Conservation (phyloP, 2,113 vertebrate species). For the Gopherus flavomarginatus region DNA sequence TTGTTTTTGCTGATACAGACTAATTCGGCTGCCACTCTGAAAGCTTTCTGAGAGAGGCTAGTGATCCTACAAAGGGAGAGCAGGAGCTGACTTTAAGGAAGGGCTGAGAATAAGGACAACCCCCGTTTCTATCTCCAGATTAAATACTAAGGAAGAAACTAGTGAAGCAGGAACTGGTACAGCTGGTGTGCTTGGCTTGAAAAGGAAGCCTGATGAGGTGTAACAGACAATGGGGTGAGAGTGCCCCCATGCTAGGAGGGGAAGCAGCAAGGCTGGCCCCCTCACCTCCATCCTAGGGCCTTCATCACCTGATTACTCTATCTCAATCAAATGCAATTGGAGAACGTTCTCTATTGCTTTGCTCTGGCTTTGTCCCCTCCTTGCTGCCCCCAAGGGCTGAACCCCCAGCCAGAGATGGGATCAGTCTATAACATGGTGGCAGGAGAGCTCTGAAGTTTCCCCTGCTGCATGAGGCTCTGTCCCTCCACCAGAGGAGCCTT, state of each 20-base stretch:
- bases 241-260: neutral
- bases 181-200: neutral
- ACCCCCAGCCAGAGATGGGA: neutral
- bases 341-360: neutral
- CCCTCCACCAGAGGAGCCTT: accelerated
- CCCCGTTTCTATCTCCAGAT: neutral
- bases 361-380: neutral
- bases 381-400: neutral
- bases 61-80: neutral
- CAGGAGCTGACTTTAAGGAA: neutral
- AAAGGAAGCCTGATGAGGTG: accelerated
- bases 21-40: too few species aligned
- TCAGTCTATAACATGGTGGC: neutral
- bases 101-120: neutral
- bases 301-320: neutral
- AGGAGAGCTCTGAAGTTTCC: accelerated
- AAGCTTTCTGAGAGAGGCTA: neutral
- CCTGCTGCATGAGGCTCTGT: neutral
- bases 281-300: neutral
- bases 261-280: neutral
- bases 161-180: neutral
- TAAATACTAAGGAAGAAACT: neutral
- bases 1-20: too few species aligned
- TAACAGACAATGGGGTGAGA: neutral
- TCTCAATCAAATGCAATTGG: neutral